Evolutionary conservation across 2,113 vertebrate genomes (phyloP), one percentile per base, ranked within the genome.

Genomic region (Engraulis encrasicolus): DNA sequence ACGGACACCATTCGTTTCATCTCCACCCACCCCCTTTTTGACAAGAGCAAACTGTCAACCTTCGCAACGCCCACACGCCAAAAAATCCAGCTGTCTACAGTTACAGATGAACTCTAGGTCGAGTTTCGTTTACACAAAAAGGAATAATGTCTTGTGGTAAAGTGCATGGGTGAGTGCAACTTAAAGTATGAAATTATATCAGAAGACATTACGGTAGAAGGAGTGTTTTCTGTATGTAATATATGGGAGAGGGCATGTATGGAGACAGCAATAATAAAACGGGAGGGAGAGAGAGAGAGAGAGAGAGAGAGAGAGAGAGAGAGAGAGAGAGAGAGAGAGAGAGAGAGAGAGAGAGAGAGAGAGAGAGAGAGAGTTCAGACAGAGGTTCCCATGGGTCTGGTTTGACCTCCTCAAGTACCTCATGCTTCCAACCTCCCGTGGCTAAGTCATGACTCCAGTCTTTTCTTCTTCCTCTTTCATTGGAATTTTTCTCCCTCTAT

Each of bases 351-450:
- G 11, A 34, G 61, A 71, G 61, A 34, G 61, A 34, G 27, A 74
- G n/a, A 23, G 86, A 82, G 80, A 86, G 85, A 45, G 40, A 45
- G 12, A 83, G 83, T 78, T 1, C 80, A 87, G 85, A 91, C 87
- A 74, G 79, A 66, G 52, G 50, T 80, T 90, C 88, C 88, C 88
- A 49, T 78, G 90, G 91, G 91, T 81, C 1, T 87, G 85, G 49
- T 19, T 88, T 93, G 92, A 92, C 91, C 91, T 92, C 90, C 36
- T 74, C 82, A 87, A 89, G 90, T 85, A 90, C 88, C 83, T 86
- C 45, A 66, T 89, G 92, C 91, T 91, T 91, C 88, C 86, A 87
- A 85, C 89, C 85, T 87, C 86, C 79, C 38, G 83, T 88, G 83
- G 78, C 86, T 88, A 90, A 90, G 86, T 89, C 92, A 89, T 82